Base-by-base conservation (phyloP, 2,113 vertebrate genomes). In the Neogobius melanostomus region DNA sequence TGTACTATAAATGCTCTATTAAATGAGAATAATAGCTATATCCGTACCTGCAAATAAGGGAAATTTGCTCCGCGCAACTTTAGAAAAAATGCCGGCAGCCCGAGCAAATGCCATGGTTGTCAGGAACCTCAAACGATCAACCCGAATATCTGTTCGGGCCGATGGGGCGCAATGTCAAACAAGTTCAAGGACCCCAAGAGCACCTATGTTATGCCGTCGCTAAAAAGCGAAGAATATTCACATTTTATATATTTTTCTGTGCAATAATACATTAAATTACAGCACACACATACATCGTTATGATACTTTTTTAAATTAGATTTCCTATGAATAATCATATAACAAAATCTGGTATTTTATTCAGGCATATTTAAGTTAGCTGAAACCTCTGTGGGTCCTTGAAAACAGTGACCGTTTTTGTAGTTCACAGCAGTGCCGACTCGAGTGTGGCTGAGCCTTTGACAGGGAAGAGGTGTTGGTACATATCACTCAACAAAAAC, bases 331-430 rank as follows among this genome's bases (percentile, higher is more conserved):
- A 10, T 45, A 64, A 14, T 48, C 2, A 21, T 17, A 3, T 12
- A 17, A 3, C 11, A 12, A 42, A 15, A 7, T 42, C 0, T 7
- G 8, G 7, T 12, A 12, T 0, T 0, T 6, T 21, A 3, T 43
- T 75, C 76, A 77, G 89, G 92, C 89, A 80, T 11, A 17, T 8
- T 17, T 53, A 8, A 36, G 75, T 0, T 80, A 69, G 16, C 87
- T 44, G 46, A 14, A 0, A 46, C 0, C 4, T 0, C 5, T 0
- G 0, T 36, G 60, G 87, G 90, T 87, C 87, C 81, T 81, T 76
- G 5, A 21, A 21, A 43, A 14, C 46, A 51, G 21, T n/a, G 28
- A 42, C 45, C 16, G 36, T 2, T 74, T 74, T 85, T 89, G 89
- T 89, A 85, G 79, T 88, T 28, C 81, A 16, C 12, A 59, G 56